Percentiles rank a stretch among this genome's conserved stretches.
These are phyloP conservation scores for Lymantria monacha DNA, from an alignment of 2,888 invertebrate genomes.

Conservation along the genomic window DNA sequence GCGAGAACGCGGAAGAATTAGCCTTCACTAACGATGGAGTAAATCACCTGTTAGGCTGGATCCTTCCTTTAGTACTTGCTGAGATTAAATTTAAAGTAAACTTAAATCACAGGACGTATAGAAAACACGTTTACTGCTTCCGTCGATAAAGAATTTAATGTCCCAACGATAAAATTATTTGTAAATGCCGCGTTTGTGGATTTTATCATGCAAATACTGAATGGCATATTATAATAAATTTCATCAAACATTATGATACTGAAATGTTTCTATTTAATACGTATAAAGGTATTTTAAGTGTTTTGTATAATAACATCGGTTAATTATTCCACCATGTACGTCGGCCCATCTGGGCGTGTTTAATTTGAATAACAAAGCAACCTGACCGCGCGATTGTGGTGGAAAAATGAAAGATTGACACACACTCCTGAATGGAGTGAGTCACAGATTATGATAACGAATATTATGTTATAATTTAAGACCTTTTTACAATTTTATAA, in stretches of 20 bases:
- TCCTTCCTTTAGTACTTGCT: conserved; percentile 53
- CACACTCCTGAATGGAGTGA: conserved; percentile 39
- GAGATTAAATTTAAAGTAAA: conserved; percentile 54
- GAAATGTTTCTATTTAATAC: conserved; percentile 15
- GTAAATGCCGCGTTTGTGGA: background rate
- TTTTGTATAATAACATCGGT: conserved; percentile 55
- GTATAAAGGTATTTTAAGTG: conserved; percentile 17
- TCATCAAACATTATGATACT: conserved; percentile 11
- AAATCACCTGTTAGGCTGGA: conserved; percentile 66
- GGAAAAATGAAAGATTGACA: conserved; percentile 68
- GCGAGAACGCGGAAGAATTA: conserved; percentile 78
- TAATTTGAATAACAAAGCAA: conserved; percentile 74
- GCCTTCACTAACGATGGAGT: conserved; percentile 68
- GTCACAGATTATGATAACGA: conserved; percentile 30
- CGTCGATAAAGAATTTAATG: conserved; percentile 11
- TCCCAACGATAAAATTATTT: conserved; percentile 8
- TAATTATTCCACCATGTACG: conserved; percentile 62
- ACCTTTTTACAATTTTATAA: background rate
- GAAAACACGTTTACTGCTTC: conserved; percentile 31
- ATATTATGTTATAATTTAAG: background rate
- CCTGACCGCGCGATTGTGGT: conserved; percentile 51
- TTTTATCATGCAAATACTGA: background rate
- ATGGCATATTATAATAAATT: conserved; percentile 3
- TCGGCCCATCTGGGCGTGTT: conserved; percentile 56
- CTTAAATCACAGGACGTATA: conserved; percentile 52